phyloP scores from a whole-genome alignment of 1,140 invertebrate genomes.

The Dendroctonus ponderosae region DNA sequence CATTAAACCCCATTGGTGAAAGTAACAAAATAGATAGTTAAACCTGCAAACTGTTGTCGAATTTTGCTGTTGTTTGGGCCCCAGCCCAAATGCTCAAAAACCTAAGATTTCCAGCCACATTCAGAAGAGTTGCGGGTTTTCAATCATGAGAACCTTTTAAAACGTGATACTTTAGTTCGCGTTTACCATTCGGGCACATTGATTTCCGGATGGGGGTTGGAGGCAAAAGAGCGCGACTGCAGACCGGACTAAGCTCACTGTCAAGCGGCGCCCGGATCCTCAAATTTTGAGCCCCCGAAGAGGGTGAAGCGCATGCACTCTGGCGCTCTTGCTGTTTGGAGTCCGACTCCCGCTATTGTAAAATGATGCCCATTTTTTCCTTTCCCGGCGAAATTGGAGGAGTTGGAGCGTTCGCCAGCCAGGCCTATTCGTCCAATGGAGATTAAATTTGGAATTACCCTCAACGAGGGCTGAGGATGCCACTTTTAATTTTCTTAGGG shows the following conservation, averaged over 20 bases:
- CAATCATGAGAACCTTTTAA: no score
- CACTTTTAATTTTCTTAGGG: no score
- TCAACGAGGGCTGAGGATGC: neutral
- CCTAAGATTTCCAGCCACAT: no score
- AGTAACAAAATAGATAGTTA: neutral
- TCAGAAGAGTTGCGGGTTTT: no score
- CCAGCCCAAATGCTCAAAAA: neutral
- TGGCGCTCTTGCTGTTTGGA: constrained; percentile 4
- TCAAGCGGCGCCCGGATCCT: constrained; percentile 38
- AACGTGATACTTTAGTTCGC: constrained; percentile 20
- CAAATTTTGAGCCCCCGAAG: constrained; percentile 10
- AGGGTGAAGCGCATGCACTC: constrained; percentile 20
- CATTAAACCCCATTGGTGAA: neutral
- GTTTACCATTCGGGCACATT: constrained; percentile 26
- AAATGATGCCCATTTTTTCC: constrained; percentile 3
- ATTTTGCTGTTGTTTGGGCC: neutral
- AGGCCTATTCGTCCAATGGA: constrained; percentile 1
- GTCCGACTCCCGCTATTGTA: constrained; percentile 3
- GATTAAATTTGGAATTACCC: neutral
- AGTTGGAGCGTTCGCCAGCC: neutral
- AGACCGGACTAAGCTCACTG: constrained; percentile 45
- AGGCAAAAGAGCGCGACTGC: constrained; percentile 35
- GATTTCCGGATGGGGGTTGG: constrained; percentile 25
- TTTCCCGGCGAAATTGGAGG: neutral
- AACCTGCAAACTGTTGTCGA: neutral